Percentiles rank a stretch among this genome's conserved stretches.
phyloP scores from a whole-genome alignment of 2,888 invertebrate species.

The Zygaena filipendulae region DNA sequence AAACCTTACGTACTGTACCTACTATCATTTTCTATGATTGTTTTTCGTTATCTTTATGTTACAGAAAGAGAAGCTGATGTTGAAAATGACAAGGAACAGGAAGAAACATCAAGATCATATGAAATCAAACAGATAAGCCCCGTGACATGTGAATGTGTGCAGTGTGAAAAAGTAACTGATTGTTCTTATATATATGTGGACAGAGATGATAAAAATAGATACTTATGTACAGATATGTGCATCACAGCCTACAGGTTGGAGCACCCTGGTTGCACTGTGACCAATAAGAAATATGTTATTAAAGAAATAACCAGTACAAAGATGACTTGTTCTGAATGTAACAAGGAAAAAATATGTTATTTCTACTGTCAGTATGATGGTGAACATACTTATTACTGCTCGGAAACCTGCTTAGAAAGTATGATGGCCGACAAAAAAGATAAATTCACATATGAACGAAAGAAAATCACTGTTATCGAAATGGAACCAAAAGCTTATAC shows the following conservation, averaged over 20 bases:
- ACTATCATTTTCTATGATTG: too few relatives aligned
- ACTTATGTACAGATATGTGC: slow-evolving; percentile 62
- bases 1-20: too few relatives aligned
- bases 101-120: not conserved
- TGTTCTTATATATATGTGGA: slow-evolving; percentile 38
- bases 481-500: slow-evolving; percentile 32
- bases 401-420: slow-evolving; percentile 61
- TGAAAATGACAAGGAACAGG: not conserved
- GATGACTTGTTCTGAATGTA: slow-evolving; percentile 47
- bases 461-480: slow-evolving; percentile 53
- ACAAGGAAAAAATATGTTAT: slow-evolving; percentile 48
- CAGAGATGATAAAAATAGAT: slow-evolving; percentile 32
- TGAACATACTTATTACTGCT: slow-evolving; percentile 61
- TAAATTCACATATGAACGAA: slow-evolving; percentile 63
- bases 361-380: slow-evolving; percentile 56
- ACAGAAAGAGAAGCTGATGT: not conserved
- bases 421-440: slow-evolving; percentile 64
- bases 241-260: slow-evolving; percentile 45
- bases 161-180: slow-evolving; percentile 39
- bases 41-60: too few relatives aligned
- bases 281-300: slow-evolving; percentile 43
- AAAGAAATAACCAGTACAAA: slow-evolving; percentile 41
- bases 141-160: slow-evolving; percentile 33
- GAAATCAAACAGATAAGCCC: not conserved
- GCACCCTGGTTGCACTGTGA: slow-evolving; percentile 31